Percentiles rank a stretch among this genome's conserved stretches.
Conservation (phyloP, 2,113 vertebrate species). For the Ceratotherium simum region DNA sequence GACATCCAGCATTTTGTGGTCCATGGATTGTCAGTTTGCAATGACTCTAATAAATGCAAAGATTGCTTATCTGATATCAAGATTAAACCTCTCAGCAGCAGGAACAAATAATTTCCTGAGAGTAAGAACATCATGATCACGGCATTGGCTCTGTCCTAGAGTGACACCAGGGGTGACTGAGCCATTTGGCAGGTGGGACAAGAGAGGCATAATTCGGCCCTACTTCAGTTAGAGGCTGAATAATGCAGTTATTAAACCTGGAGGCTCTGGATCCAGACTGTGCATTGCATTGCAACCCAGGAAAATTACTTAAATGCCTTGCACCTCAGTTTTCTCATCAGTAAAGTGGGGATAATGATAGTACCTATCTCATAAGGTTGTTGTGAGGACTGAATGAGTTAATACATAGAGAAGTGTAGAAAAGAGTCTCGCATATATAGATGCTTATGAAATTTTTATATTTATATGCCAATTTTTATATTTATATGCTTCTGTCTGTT, state of each 20-base stretch:
- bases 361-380: accelerated
- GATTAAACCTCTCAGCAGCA: neutral
- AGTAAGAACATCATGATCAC: neutral
- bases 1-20: neutral
- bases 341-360: neutral
- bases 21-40: no score
- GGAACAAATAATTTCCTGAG: neutral
- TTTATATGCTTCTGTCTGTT: neutral
- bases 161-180: neutral
- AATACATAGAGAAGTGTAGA: accelerated
- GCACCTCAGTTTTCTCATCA: neutral
- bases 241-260: accelerated
- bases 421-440: neutral
- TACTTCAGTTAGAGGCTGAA: neutral
- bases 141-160: neutral
- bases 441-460: neutral
- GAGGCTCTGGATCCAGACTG: neutral
- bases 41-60: neutral
- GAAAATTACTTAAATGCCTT: accelerated
- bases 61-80: neutral
- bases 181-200: neutral
- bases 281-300: accelerated
- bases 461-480: neutral
- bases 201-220: no score
- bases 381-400: neutral